Percentiles rank a stretch among this genome's conserved stretches.
phyloP scores from a whole-genome alignment of 2,888 invertebrate species.

The Parthenolecanium corni region DNA sequence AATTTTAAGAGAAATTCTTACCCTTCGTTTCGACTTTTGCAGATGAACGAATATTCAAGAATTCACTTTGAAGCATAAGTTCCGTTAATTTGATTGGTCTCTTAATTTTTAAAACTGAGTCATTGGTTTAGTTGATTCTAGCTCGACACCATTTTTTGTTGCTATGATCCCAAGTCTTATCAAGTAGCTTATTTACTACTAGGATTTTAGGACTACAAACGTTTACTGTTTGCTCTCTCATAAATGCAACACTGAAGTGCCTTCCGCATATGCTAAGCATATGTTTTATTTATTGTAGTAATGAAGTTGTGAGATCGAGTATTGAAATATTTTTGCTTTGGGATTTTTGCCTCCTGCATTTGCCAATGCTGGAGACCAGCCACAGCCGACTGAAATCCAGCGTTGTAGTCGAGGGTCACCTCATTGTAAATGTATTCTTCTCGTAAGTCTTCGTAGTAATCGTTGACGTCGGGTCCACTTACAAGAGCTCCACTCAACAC shows the following conservation, averaged over 20 bases:
- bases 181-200: too few relatives aligned
- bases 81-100: too few relatives aligned
- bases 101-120: too few relatives aligned
- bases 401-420: constrained; percentile 47
- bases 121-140: background rate
- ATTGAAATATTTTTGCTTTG: constrained; percentile 4
- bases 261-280: background rate
- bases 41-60: too few relatives aligned
- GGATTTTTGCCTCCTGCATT: constrained; percentile 8
- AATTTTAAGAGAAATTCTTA: too few relatives aligned
- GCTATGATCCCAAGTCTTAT: background rate
- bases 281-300: constrained; percentile 1
- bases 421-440: constrained; percentile 47
- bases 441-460: constrained; percentile 43
- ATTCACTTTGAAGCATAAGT: too few relatives aligned
- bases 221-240: too few relatives aligned
- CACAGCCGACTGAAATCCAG: constrained; percentile 45
- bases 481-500: constrained; percentile 46
- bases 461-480: constrained; percentile 46
- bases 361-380: constrained; percentile 42
- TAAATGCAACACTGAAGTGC: too few relatives aligned
- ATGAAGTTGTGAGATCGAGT: constrained; percentile 6
- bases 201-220: background rate
- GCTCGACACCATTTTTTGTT: background rate
- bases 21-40: too few relatives aligned